Conservation (phyloP, 2,797 vertebrate genomes). For the Mergus octosetaceus region DNA sequence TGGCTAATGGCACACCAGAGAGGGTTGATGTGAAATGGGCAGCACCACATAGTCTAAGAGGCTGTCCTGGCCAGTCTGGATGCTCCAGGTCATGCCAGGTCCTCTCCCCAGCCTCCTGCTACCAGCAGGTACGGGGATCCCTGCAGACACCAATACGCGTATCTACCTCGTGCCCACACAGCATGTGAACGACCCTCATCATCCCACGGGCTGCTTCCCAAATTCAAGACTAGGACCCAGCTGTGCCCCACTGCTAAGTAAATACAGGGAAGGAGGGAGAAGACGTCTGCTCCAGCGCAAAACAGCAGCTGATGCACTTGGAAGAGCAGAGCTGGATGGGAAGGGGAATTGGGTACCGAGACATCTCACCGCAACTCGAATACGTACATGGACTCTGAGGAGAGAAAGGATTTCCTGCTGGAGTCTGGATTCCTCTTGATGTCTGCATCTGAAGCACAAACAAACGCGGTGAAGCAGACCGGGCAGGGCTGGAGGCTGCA, state of each 20-base stretch:
- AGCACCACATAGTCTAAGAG: background rate
- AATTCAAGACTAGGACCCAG: background rate
- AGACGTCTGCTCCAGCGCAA: background rate
- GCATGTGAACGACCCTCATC: background rate
- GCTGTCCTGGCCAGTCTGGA: background rate
- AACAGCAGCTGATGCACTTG: background rate
- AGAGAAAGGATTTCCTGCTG: constrained; percentile 83
- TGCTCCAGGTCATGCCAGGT: background rate
- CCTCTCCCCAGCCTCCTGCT: background rate
- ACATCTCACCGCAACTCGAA: accelerated
- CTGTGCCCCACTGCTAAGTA: background rate
- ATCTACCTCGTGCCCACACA: background rate
- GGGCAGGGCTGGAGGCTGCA: background rate
- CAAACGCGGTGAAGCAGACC: background rate
- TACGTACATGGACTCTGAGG: constrained; percentile 89
- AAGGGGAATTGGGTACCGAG: background rate
- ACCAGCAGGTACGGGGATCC: background rate
- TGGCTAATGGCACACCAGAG: background rate
- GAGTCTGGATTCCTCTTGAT: constrained; percentile 83
- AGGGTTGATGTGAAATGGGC: background rate
- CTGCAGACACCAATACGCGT: background rate
- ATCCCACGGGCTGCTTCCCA: background rate
- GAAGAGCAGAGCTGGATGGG: background rate
- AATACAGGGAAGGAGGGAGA: background rate
- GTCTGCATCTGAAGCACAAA: constrained; percentile 84